A percentile compares a stretch with the other conserved stretches of the same genome.
Conservation (phyloP, 53 echinoderm and acorn worm genomes). For the Holothuria scabra region DNA sequence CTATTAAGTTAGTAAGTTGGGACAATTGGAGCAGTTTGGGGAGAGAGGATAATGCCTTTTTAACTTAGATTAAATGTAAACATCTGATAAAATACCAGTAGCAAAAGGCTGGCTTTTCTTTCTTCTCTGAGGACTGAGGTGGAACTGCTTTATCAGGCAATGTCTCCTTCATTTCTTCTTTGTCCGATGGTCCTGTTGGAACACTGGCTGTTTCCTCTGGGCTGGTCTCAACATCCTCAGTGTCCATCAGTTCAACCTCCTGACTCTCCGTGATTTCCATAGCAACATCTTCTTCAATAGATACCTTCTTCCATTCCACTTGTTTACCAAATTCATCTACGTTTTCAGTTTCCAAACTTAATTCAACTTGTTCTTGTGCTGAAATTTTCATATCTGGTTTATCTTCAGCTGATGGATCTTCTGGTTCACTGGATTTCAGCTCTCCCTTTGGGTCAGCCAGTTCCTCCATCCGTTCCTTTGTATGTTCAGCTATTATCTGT, state of each 20-base stretch:
- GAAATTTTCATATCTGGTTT: no score
- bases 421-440: no score
- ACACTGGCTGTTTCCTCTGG: slow-evolving; percentile 26
- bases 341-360: no score
- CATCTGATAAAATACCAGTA: slow-evolving; percentile 3
- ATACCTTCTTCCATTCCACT: not conserved
- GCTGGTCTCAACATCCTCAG: not conserved
- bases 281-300: not conserved
- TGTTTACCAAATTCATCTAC: no score
- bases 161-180: not conserved
- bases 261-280: slow-evolving; percentile 22
- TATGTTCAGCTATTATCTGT: no score
- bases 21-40: no score
- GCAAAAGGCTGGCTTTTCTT: slow-evolving; percentile 20
- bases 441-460: no score
- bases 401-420: no score
- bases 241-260: slow-evolving; percentile 22
- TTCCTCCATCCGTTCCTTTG: no score
- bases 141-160: not conserved
- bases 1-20: no score
- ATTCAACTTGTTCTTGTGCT: no score
- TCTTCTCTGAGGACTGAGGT: not conserved
- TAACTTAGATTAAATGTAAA: not conserved
- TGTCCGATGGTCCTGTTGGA: not conserved
- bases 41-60: not conserved